Conservation (phyloP, 2,113 vertebrate genomes). For the Triplophysa dalaica region DNA sequence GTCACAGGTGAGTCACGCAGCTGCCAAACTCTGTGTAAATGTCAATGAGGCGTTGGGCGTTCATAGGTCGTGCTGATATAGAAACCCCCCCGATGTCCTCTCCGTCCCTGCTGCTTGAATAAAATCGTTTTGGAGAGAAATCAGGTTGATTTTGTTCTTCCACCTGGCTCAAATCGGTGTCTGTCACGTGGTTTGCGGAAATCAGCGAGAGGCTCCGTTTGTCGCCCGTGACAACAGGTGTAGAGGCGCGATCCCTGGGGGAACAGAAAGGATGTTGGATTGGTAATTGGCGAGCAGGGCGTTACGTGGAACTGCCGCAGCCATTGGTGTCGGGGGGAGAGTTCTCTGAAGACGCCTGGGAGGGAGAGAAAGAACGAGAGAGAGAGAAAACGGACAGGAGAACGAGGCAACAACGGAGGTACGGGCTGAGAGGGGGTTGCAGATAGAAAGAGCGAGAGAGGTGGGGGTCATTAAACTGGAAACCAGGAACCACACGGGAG, state of each 20-base stretch:
- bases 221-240: constrained; percentile 66
- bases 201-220: constrained; percentile 46
- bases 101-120: neutral
- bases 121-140: constrained; percentile 26
- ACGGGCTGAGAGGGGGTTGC: constrained; percentile 34
- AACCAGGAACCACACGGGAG: constrained; percentile 76
- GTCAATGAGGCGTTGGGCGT: constrained; percentile 25
- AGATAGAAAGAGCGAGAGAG: constrained; percentile 46
- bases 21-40: constrained; percentile 45
- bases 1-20: constrained; percentile 50
- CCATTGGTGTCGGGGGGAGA: constrained; percentile 11
- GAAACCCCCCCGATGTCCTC: neutral
- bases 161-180: neutral
- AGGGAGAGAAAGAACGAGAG: constrained; percentile 32
- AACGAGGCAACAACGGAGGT: constrained; percentile 51
- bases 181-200: constrained; percentile 17
- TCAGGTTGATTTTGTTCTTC: neutral
- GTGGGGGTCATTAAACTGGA: constrained; percentile 76
- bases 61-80: neutral
- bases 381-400: constrained; percentile 45
- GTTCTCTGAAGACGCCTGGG: constrained; percentile 52
- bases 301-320: constrained; percentile 61
- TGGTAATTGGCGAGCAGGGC: constrained; percentile 63
- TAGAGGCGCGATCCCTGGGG: constrained; percentile 49
- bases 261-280: constrained; percentile 39